Evolutionary conservation across 2,113 vertebrate genomes (phyloP).

Genomic region (Herpetotheres cachinnans): DNA sequence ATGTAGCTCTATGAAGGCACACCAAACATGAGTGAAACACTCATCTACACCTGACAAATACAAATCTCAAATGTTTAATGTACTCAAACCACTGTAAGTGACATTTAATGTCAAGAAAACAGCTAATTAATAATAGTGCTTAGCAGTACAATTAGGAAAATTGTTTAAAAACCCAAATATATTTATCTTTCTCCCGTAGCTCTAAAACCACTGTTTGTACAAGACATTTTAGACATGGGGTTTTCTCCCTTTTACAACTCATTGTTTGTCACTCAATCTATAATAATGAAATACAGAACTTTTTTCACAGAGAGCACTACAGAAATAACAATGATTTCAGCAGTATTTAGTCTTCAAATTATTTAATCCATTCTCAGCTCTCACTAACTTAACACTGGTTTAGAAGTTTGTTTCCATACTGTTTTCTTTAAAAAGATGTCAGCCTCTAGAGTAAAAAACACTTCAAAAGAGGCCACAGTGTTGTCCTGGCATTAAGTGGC

Average conservation of each 20-base stretch:
- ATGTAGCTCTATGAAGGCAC: neutral
- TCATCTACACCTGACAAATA: neutral
- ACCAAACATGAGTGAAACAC: neutral
- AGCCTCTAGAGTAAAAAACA: neutral
- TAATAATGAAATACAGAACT: neutral
- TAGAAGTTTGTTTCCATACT: neutral
- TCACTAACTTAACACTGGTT: neutral
- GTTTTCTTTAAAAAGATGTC: neutral
- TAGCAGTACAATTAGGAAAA: neutral
- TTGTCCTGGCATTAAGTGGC: neutral
- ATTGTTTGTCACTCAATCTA: neutral
- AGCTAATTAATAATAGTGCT: neutral
- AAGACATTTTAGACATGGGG: neutral
- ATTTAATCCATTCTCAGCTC: neutral
- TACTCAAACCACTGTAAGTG: neutral
- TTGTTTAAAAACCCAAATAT: neutral
- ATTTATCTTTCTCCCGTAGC: neutral
- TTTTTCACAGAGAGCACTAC: neutral
- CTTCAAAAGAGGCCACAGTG: neutral
- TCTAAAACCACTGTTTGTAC: neutral
- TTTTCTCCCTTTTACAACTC: neutral
- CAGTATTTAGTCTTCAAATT: neutral
- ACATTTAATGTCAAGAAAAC: neutral
- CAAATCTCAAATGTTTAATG: neutral
- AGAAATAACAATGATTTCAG: neutral